Evolutionary conservation across 2,797 vertebrate genomes (phyloP).

Genomic region (Gadopsis marmoratus): DNA sequence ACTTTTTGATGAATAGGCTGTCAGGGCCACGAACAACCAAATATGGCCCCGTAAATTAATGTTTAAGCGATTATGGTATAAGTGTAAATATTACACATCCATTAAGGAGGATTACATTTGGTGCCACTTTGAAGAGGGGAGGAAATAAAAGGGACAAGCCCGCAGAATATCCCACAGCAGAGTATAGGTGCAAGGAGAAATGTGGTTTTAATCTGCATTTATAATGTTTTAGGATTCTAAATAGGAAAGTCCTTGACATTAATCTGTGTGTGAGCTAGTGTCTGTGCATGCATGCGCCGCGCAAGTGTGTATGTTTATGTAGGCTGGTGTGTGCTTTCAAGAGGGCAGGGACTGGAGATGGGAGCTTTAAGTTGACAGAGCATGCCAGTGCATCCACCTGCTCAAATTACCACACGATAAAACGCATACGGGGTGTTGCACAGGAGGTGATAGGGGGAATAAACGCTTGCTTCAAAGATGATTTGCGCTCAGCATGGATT

Average conservation of each 20-base stretch:
- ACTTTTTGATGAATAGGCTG: constrained; percentile 89
- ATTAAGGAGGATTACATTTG: constrained; percentile 85
- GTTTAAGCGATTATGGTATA: constrained; percentile 86
- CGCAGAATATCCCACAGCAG: constrained; percentile 60
- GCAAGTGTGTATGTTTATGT: constrained; percentile 61
- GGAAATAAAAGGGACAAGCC: constrained; percentile 61
- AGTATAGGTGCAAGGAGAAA: constrained; percentile 65
- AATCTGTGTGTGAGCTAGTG: constrained; percentile 70
- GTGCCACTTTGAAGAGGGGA: constrained; percentile 70
- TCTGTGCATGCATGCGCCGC: constrained; percentile 30
- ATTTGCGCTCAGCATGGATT: constrained; percentile 78
- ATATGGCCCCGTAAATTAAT: constrained; percentile 84
- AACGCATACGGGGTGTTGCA: constrained; percentile 63
- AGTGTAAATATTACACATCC: constrained; percentile 88
- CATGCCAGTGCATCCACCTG: constrained; percentile 80
- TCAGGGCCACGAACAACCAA: constrained; percentile 85
- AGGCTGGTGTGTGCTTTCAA: constrained; percentile 62
- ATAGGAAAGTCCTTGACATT: constrained; percentile 83
- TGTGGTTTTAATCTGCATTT: constrained; percentile 77
- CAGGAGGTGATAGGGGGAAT: constrained; percentile 74
- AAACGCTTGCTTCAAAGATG: constrained; percentile 76
- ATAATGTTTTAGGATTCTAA: constrained; percentile 79
- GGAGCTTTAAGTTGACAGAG: constrained; percentile 79
- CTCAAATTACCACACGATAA: constrained; percentile 79
- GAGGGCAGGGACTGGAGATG: constrained; percentile 63